Evolutionary conservation across 2,888 invertebrate genomes (phyloP), one percentile per base, ranked within the genome.

Genomic region (Nephrocerus scutellatus): DNA sequence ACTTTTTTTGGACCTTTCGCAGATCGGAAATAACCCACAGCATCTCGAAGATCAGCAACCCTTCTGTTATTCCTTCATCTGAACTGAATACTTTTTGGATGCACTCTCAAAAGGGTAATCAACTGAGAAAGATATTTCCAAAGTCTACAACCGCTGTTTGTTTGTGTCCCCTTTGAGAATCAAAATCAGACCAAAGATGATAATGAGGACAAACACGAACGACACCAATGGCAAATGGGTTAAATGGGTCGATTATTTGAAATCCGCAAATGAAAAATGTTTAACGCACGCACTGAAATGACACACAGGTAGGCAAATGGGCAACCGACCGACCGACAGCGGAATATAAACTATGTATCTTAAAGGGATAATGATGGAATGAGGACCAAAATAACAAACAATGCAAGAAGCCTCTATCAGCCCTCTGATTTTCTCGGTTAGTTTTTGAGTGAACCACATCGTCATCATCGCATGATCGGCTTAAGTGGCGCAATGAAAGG

Each of bases 401-500:
- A 14, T 19, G 12, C 21, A 19, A 18, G 29, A 14, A n/a, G 21
- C 10, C 3, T 30, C 20, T 24, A 29, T 30, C 25, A n/a, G n/a
- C n/a, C n/a, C n/a, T n/a, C n/a, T n/a, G n/a, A n/a, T n/a, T n/a
- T n/a, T n/a, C n/a, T n/a, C n/a, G n/a, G n/a, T n/a, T n/a, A n/a
- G n/a, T n/a, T n/a, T n/a, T n/a, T n/a, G n/a, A n/a, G n/a, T n/a
- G 48, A 48, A 49, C 50, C 51, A 48, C 44, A 41, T 47, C 41
- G 44, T 49, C 29, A 52, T 55, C 53, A 54, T 57, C 51, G 60
- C 60, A 57, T 66, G 64, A 66, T 64, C 63, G 56, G 63, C 66
- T 66, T 64, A 66, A 66, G 65, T 61, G 63, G 59, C 62, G 53
- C 61, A 66, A 57, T 66, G 62, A 65, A 66, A 62, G 65, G 63